Conservation (phyloP, 2,888 invertebrate genomes). For the Schizaphis graminum region DNA sequence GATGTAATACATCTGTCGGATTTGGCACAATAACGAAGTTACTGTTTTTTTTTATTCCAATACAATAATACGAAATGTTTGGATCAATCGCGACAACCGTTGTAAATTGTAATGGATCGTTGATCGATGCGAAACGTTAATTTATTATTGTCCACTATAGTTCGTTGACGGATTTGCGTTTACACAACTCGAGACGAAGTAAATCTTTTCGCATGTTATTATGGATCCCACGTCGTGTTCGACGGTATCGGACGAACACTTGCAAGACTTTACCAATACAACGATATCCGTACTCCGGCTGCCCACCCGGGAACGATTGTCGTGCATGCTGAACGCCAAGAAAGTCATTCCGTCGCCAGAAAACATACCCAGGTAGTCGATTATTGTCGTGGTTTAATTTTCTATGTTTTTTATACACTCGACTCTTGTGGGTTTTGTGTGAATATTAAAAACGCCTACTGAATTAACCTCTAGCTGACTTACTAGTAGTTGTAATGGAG, state of each 20-base stretch:
- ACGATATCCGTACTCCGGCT: constrained; percentile 9
- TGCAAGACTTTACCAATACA: not conserved
- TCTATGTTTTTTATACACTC: not conserved
- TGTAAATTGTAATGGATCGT: not conserved
- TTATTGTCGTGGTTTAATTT: not conserved
- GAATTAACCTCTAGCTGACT: not conserved
- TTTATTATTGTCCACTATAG: not conserved
- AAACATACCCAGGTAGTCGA: constrained; percentile 73
- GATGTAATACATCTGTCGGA: not conserved
- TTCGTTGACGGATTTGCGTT: not conserved
- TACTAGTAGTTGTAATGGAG: not conserved
- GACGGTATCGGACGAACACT: not conserved
- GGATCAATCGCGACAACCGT: not conserved
- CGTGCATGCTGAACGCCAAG: constrained; percentile 67
- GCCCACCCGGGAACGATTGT: constrained; percentile 52
- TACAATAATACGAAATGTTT: too few species aligned
- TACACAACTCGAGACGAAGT: not conserved
- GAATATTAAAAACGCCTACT: not conserved
- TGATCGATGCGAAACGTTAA: not conserved
- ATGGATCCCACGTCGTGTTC: not conserved
- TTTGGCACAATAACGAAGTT: not conserved
- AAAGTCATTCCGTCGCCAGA: constrained; percentile 79
- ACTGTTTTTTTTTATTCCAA: not conserved
- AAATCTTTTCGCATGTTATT: not conserved
- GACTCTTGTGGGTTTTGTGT: not conserved